Conservation (phyloP, 2,113 vertebrate species). For the Oenanthe oenanthe region DNA sequence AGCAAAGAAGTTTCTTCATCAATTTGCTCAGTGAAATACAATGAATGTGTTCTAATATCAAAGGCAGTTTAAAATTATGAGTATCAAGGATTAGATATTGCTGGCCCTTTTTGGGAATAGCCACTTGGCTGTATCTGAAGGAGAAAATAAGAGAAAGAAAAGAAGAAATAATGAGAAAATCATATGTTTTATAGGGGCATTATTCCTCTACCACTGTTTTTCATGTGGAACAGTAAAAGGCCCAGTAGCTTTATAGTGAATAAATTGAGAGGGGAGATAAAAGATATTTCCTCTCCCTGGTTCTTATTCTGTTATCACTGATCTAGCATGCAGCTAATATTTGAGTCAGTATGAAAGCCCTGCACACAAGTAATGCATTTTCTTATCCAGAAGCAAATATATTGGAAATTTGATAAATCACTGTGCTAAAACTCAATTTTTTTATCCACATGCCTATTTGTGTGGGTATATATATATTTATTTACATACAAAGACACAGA, state of each 20-base stretch:
- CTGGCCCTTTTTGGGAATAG: neutral
- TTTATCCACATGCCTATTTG: neutral
- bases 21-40: neutral
- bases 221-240: slow-evolving; percentile 26
- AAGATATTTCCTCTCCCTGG: neutral
- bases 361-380: neutral
- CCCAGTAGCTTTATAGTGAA: neutral
- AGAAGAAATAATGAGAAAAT: slow-evolving; percentile 23
- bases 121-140: neutral
- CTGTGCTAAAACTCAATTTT: neutral
- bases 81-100: neutral
- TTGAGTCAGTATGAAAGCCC: neutral
- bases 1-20: neutral
- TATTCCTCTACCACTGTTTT: slow-evolving; percentile 9
- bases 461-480: neutral
- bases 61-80: neutral
- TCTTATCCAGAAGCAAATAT: neutral
- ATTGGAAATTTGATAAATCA: neutral
- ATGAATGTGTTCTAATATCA: neutral
- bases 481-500: neutral
- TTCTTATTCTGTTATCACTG: neutral
- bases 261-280: neutral
- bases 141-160: too few species aligned
- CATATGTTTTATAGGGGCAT: neutral
- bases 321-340: neutral